Evolutionary conservation across 2,888 invertebrate genomes (phyloP), one percentile per base, ranked within the genome.

Genomic region (Protophormia terraenovae): DNA sequence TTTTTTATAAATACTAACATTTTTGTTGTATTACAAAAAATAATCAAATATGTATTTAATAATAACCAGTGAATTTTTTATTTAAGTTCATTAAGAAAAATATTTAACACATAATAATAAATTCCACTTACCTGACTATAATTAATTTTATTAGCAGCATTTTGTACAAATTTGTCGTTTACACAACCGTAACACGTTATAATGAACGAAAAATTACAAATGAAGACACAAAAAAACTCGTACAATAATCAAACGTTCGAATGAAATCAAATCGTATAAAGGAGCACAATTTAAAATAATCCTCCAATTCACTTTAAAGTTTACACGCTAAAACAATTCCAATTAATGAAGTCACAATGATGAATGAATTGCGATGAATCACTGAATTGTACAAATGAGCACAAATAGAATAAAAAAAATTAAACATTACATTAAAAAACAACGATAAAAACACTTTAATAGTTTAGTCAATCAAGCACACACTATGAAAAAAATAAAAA

Each of bases 91-190:
- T 32, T 2, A 32, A 3, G n/a, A 41, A 41, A 41, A n/a, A 41
- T 41, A 41, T 8, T 1, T 16, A 47, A 47, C 5, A 47, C 41
- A 53, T 14, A 53, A 50, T 1, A 24, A 22, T 27, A 64, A 19
- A 58, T 35, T 27, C 3, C 73, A 86, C 87, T 87, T 76, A 87
- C 87, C 87, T 86, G 67, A 87, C 67, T n/a, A 87, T 72, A 66
- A 86, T 77, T 72, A 87, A 55, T 71, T 87, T 86, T 35, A 78
- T 83, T 71, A 84, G 78, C 69, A 84, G 71, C 87, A 87, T 87
- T 80, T 78, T 85, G 84, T 71, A 76, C 71, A 84, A 79, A 80
- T 80, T 83, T 86, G 62, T 82, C 75, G 82, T 67, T 69, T 29
- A 81, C 64, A 83, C 69, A 72, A 77, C 67, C 77, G 81, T 72